These are phyloP conservation scores for Coenonympha arcania DNA, from an alignment of 2,888 invertebrate genomes.

Conservation along the genomic window DNA sequence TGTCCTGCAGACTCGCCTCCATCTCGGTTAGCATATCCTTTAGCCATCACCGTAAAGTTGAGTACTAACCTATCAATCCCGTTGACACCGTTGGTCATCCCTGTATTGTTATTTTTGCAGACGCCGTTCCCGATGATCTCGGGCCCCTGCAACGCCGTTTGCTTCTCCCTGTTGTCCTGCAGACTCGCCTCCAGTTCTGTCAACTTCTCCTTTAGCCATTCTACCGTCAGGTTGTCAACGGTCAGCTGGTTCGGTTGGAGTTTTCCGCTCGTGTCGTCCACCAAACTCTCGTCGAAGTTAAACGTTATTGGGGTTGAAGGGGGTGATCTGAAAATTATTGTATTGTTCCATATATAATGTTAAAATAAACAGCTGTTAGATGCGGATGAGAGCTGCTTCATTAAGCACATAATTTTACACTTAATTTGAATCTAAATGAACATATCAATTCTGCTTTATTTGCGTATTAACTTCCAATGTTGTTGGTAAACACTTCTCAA, in stretches of 20 bases:
- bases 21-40: conserved; percentile 84
- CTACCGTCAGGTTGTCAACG: conserved; percentile 93
- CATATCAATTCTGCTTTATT: too few relatives aligned
- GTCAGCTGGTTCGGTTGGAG: conserved; percentile 89
- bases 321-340: conserved; percentile 77
- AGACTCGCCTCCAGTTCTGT: conserved; percentile 85
- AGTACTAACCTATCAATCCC: conserved; percentile 67
- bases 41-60: conserved; percentile 92
- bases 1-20: conserved; percentile 84
- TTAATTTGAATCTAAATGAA: too few relatives aligned
- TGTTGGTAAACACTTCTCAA: too few relatives aligned
- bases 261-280: conserved; percentile 91
- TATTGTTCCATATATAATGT: neutral
- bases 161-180: conserved; percentile 83
- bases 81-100: conserved; percentile 71
- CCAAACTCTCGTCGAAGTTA: conserved; percentile 88
- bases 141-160: conserved; percentile 73
- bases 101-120: conserved; percentile 64
- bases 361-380: neutral
- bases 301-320: conserved; percentile 85
- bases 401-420: too few relatives aligned
- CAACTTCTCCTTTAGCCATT: conserved; percentile 87
- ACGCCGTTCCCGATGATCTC: conserved; percentile 69
- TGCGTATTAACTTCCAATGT: too few relatives aligned
- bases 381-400: neutral